These are phyloP conservation scores for Glaucidium brasilianum DNA, from an alignment of 2,113 vertebrate genomes.

Conservation along the genomic window DNA sequence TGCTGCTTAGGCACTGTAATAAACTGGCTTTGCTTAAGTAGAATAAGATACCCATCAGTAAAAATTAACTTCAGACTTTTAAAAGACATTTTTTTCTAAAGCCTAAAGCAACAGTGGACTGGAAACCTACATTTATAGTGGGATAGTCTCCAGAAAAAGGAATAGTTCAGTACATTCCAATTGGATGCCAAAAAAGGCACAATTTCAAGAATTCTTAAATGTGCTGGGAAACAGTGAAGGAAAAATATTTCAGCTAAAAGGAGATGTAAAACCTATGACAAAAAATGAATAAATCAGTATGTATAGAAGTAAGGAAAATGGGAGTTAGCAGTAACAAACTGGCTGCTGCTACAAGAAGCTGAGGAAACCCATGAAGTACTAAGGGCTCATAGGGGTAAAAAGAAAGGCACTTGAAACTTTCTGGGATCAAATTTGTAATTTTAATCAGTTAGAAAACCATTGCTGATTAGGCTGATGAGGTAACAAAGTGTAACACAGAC, in stretches of 20 bases:
- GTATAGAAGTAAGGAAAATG: not conserved
- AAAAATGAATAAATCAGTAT: not conserved
- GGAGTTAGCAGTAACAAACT: not conserved
- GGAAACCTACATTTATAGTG: not conserved
- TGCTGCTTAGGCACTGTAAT: not conserved
- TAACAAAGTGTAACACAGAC: not conserved
- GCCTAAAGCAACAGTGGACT: not conserved
- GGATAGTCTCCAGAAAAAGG: not conserved
- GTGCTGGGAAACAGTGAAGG: not conserved
- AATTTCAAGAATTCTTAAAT: not conserved
- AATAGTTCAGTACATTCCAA: not conserved
- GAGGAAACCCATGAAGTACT: not conserved
- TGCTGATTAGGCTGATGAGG: not conserved
- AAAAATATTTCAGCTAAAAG: not conserved
- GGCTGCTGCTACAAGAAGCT: not conserved
- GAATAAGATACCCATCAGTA: not conserved
- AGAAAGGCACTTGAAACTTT: not conserved
- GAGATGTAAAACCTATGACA: not conserved
- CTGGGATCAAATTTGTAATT: not conserved
- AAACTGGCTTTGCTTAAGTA: not conserved
- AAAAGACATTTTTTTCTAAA: not conserved
- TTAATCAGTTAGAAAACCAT: not conserved
- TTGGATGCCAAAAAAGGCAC: not conserved
- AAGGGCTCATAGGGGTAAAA: not conserved
- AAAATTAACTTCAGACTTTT: not conserved